These are phyloP conservation scores for Salticus scenicus DNA, from an alignment of 2,888 invertebrate genomes.

Conservation along the genomic window DNA sequence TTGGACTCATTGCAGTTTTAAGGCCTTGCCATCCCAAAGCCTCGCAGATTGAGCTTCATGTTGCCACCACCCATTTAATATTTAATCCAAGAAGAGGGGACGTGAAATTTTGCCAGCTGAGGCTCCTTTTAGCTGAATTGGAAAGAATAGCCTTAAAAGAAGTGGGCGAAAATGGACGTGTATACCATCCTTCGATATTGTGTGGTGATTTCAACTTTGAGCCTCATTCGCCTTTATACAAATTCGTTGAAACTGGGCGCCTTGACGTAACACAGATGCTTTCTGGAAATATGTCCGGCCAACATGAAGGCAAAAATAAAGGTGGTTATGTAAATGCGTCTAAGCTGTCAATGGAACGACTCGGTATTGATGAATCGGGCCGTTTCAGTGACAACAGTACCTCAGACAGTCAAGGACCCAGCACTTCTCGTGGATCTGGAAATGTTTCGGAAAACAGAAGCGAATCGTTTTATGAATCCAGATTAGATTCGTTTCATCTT, in stretches of 20 bases:
- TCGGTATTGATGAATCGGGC: conserved; percentile 78
- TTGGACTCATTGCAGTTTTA: conserved; percentile 88
- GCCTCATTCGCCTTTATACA: conserved; percentile 84
- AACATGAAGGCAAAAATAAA: conserved; percentile 73
- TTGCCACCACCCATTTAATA: conserved; percentile 95
- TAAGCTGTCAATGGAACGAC: conserved; percentile 74
- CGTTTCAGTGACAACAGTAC: conserved; percentile 73
- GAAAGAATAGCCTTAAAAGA: conserved; percentile 83
- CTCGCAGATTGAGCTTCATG: conserved; percentile 73
- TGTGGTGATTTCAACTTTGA: conserved; percentile 95
- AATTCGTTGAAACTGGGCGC: conserved; percentile 81
- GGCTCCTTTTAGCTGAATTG: conserved; percentile 88
- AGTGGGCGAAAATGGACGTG: conserved; percentile 72
- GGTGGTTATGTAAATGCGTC: conserved; percentile 65
- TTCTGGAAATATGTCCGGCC: conserved; percentile 75
- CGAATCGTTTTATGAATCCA: too few relatives aligned
- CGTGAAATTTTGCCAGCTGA: conserved; percentile 90
- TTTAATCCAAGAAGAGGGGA: conserved; percentile 94
- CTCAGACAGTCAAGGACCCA: too few relatives aligned
- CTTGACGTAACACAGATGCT: conserved; percentile 77
- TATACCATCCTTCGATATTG: conserved; percentile 86
- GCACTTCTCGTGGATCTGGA: too few relatives aligned
- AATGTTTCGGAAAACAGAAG: too few relatives aligned
- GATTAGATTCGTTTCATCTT: too few relatives aligned
- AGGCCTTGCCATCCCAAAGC: conserved; percentile 76